phyloP scores from a whole-genome alignment of 2,797 vertebrate species.

The Adelosebastes latens region DNA sequence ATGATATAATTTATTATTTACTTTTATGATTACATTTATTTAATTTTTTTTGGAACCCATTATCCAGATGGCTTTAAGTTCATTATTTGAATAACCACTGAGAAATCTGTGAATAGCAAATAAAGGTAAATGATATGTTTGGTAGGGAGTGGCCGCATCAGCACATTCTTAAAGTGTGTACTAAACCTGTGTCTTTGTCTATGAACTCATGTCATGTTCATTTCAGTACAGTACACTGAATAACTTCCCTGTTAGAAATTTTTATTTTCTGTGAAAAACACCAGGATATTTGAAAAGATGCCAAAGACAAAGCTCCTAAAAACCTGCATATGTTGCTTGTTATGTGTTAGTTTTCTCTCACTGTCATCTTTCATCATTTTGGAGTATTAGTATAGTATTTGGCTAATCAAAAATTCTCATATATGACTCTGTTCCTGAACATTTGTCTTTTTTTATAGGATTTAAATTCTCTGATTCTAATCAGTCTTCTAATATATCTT shows the following conservation, averaged over 20 bases:
- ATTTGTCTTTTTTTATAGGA: background rate
- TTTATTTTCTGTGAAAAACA: background rate
- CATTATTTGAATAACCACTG: background rate
- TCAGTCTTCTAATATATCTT: background rate
- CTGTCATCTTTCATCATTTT: background rate
- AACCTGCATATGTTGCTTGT: no score
- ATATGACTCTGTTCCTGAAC: background rate
- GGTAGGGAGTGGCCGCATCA: background rate
- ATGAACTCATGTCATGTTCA: background rate
- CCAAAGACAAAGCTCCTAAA: background rate
- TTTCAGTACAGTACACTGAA: background rate
- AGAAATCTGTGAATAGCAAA: background rate
- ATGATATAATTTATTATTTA: background rate
- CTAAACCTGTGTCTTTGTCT: background rate
- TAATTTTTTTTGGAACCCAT: background rate
- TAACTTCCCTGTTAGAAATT: background rate
- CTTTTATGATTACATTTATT: background rate
- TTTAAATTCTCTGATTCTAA: background rate
- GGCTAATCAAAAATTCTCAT: background rate
- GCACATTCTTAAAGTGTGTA: background rate
- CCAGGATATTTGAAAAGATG: background rate
- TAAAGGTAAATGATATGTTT: background rate
- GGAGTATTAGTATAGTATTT: background rate
- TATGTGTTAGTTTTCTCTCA: background rate
- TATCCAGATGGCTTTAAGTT: background rate